Conservation (phyloP, 2,888 invertebrate genomes). For the Latrodectus hesperus region DNA sequence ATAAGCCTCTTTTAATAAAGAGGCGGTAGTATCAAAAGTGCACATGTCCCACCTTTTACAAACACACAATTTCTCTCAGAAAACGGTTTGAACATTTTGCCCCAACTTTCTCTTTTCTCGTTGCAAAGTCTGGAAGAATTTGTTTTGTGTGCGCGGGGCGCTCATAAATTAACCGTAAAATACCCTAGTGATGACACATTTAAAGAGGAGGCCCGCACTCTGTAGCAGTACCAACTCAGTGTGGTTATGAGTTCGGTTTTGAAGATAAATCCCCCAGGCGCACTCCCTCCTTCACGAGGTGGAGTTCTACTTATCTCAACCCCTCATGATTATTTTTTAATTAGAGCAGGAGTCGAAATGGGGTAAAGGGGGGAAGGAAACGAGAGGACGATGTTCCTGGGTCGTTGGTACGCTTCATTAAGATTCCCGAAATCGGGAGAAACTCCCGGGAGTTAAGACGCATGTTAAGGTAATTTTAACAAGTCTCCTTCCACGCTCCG, state of each 20-base stretch:
- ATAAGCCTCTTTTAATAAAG: neutral
- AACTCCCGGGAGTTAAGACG: neutral
- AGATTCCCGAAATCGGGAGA: neutral
- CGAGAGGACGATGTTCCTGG: neutral
- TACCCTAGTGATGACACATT: constrained; percentile 33
- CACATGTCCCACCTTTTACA: neutral
- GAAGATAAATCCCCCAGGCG: neutral
- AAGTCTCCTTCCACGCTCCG: neutral
- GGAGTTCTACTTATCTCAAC: neutral
- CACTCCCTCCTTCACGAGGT: neutral
- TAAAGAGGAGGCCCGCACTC: constrained; percentile 8
- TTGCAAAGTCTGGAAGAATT: neutral
- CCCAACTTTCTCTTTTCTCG: neutral
- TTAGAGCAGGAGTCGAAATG: neutral
- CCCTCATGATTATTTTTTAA: neutral
- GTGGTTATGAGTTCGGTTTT: constrained; percentile 1
- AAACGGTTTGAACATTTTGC: neutral
- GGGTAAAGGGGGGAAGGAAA: neutral
- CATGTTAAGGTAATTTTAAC: neutral
- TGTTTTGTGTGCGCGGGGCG: neutral
- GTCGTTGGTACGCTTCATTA: neutral
- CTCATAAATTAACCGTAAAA: constrained; percentile 33
- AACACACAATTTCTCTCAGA: neutral
- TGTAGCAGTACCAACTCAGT: neutral
- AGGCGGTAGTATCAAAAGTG: neutral